phyloP scores from a whole-genome alignment of 2,797 vertebrate genomes.

The Xiphophorus birchmanni region DNA sequence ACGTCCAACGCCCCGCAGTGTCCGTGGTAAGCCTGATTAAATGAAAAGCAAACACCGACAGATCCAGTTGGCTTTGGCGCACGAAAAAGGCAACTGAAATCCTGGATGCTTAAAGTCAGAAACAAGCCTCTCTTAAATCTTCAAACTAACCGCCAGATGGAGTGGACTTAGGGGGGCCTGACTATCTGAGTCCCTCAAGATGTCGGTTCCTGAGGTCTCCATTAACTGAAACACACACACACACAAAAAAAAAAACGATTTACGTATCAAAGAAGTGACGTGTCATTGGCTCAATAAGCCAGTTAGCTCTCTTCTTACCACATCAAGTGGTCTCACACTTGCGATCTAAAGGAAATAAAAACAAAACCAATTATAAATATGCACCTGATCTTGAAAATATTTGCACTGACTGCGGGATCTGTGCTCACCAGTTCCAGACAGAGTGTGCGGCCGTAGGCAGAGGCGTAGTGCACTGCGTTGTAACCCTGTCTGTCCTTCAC shows the following conservation, averaged over 20 bases:
- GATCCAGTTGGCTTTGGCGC: background rate
- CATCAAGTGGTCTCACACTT: constrained; percentile 94
- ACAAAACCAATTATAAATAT: background rate
- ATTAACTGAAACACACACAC: constrained; percentile 83
- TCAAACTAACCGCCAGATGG: constrained; percentile 90
- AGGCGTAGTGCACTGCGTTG: constrained; percentile 95
- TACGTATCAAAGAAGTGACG: background rate
- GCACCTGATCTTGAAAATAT: background rate
- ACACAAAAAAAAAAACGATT: background rate
- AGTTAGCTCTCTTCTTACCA: constrained; percentile 84
- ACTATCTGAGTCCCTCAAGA: constrained; percentile 88
- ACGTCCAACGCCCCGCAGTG: constrained; percentile 95
- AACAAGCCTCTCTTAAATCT: constrained; percentile 8
- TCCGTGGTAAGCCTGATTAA: constrained; percentile 90
- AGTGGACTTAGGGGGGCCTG: constrained; percentile 92
- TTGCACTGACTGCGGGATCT: background rate
- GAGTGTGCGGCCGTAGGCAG: constrained; percentile 92
- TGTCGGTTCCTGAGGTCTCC: constrained; percentile 92
- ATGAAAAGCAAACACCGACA: constrained; percentile 6
- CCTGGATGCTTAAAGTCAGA: background rate
- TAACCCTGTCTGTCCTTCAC: constrained; percentile 94
- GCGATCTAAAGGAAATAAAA: constrained; percentile 88
- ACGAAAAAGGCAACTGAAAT: background rate
- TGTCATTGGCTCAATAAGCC: background rate
- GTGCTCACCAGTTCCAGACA: constrained; percentile 91